These are phyloP conservation scores for Apamea sordens DNA, from an alignment of 2,888 invertebrate genomes.

Conservation along the genomic window DNA sequence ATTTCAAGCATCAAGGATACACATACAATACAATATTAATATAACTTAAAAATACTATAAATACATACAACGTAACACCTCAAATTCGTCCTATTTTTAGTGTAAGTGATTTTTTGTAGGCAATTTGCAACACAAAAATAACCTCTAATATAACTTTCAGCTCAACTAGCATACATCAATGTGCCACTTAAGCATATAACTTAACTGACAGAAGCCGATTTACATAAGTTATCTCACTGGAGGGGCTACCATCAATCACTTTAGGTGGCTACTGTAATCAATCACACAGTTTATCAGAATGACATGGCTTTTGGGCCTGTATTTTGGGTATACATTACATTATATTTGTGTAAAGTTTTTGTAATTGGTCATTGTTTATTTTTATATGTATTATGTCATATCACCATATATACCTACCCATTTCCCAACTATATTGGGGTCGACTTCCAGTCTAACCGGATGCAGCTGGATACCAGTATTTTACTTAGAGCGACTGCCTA, in stretches of 20 bases:
- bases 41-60: too few relatives aligned
- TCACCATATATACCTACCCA: not conserved
- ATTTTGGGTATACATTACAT: conserved; percentile 8
- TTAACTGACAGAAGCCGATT: conserved; percentile 31
- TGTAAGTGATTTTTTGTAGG: too few relatives aligned
- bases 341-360: not conserved
- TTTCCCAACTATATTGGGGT: not conserved
- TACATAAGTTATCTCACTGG: conserved; percentile 53
- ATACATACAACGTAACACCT: too few relatives aligned
- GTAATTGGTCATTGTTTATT: not conserved
- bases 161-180: conserved; percentile 31
- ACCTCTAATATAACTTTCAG: not conserved
- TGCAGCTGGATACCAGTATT: not conserved
- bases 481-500: too few relatives aligned
- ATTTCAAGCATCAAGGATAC: too few relatives aligned
- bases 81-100: too few relatives aligned
- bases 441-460: not conserved
- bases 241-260: conserved; percentile 47
- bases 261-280: conserved; percentile 23
- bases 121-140: too few relatives aligned
- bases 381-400: not conserved
- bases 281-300: conserved; percentile 44
- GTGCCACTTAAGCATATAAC: conserved; percentile 25
- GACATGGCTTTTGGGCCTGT: conserved; percentile 10
- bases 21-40: too few relatives aligned